These are phyloP conservation scores for Brotula barbata DNA, from an alignment of 2,797 vertebrate genomes.

Conservation along the genomic window DNA sequence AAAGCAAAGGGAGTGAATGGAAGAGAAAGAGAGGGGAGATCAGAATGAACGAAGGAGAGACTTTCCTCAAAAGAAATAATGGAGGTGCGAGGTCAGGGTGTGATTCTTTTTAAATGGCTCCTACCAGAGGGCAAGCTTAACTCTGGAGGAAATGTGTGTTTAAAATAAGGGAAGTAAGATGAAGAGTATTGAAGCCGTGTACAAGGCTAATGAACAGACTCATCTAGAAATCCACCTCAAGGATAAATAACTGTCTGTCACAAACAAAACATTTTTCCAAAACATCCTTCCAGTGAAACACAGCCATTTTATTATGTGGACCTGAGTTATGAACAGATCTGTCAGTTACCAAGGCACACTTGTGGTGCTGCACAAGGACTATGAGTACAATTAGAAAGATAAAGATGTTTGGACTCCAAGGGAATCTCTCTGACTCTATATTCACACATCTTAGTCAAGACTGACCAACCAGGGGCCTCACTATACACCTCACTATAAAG, in stretches of 20 bases:
- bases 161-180: too few relatives aligned
- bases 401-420: constrained; percentile 71
- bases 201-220: constrained; percentile 22
- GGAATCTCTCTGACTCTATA: constrained; percentile 77
- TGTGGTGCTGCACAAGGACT: constrained; percentile 22
- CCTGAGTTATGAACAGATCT: constrained; percentile 21
- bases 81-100: constrained; percentile 79
- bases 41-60: constrained; percentile 77
- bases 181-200: constrained; percentile 7
- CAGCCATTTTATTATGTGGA: neutral
- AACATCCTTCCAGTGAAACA: constrained; percentile 1
- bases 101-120: constrained; percentile 78
- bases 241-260: neutral
- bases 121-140: constrained; percentile 81
- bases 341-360: constrained; percentile 21
- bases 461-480: constrained; percentile 79
- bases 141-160: constrained; percentile 45
- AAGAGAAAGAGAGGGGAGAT: constrained; percentile 62
- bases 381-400: constrained; percentile 57
- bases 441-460: constrained; percentile 80
- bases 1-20: constrained; percentile 78
- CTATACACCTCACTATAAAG: too few relatives aligned
- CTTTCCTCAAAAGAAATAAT: constrained; percentile 80
- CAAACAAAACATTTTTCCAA: neutral
- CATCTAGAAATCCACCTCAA: too few relatives aligned